A percentile compares a stretch with the other conserved stretches of the same genome.
Evolutionary conservation across 2,888 invertebrate genomes (phyloP).

Genomic region (Electrophaes corylata): DNA sequence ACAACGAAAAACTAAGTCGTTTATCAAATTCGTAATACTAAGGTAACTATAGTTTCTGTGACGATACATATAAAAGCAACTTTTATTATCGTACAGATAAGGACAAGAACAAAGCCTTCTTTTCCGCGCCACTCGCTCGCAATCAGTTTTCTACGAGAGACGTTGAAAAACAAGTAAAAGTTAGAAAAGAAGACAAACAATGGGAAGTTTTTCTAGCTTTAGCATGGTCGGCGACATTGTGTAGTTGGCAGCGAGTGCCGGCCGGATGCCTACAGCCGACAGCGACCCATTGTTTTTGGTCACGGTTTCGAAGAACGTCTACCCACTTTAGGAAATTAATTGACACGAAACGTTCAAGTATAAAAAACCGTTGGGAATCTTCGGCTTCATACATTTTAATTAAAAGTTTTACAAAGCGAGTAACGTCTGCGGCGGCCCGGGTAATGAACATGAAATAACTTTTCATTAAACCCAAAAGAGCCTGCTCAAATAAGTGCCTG

Average conservation of each 20-base stretch:
- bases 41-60: slow-evolving; percentile 4
- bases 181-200: slow-evolving; percentile 66
- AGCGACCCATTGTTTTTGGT: slow-evolving; percentile 68
- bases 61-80: slow-evolving; percentile 28
- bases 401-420: slow-evolving; percentile 72
- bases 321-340: slow-evolving; percentile 78
- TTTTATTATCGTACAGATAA: slow-evolving; percentile 31
- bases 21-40: slow-evolving; percentile 3
- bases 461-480: slow-evolving; percentile 51
- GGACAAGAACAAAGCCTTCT: slow-evolving; percentile 38
- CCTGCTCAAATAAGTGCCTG: slow-evolving; percentile 43
- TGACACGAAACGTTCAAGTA: slow-evolving; percentile 71
- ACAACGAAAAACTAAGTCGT: slow-evolving; percentile 5
- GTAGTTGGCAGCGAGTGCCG: slow-evolving; percentile 63
- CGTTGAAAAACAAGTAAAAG: slow-evolving; percentile 64
- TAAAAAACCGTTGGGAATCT: slow-evolving; percentile 69
- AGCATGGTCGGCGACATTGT: slow-evolving; percentile 66
- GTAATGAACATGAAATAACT: slow-evolving; percentile 61
- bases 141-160: slow-evolving; percentile 52
- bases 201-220: slow-evolving; percentile 69
- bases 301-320: slow-evolving; percentile 63
- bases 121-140: slow-evolving; percentile 45
- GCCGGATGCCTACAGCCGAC: slow-evolving; percentile 59
- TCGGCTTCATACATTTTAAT: slow-evolving; percentile 76
- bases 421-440: slow-evolving; percentile 59